These are phyloP conservation scores for Pyralis farinalis DNA, from an alignment of 2,888 invertebrate genomes.

Conservation along the genomic window DNA sequence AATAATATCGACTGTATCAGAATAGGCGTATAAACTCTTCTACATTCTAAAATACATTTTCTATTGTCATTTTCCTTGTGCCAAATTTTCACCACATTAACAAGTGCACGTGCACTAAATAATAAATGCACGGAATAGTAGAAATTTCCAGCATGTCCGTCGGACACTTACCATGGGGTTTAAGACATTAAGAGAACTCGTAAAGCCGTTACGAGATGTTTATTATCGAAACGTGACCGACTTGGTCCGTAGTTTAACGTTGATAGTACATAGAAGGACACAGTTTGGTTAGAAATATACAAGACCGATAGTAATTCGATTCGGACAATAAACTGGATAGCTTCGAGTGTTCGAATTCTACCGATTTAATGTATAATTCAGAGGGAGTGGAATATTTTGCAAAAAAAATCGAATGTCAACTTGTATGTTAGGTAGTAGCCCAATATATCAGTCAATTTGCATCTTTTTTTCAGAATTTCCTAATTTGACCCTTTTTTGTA, in stretches of 20 bases:
- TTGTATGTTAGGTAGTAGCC: neutral
- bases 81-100: slow-evolving; percentile 4
- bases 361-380: slow-evolving; percentile 7
- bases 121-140: slow-evolving; percentile 5
- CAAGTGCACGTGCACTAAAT: slow-evolving; percentile 17
- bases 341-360: neutral
- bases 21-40: too few species aligned
- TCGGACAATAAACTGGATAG: neutral
- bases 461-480: too few species aligned
- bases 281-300: slow-evolving; percentile 3
- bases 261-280: slow-evolving; percentile 8
- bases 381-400: slow-evolving; percentile 1
- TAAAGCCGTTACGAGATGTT: slow-evolving; percentile 55
- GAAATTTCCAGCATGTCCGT: neutral
- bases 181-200: slow-evolving; percentile 49
- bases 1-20: too few species aligned
- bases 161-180: slow-evolving; percentile 12
- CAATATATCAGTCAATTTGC: neutral
- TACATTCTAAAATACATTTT: too few species aligned
- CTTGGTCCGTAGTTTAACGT: slow-evolving; percentile 24
- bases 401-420: neutral
- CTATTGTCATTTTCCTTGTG: too few species aligned
- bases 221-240: slow-evolving; percentile 52
- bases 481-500: too few species aligned
- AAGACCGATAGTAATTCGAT: slow-evolving; percentile 1